Conservation (phyloP, 1,140 invertebrate species). For the Zaprionus inermis region DNA sequence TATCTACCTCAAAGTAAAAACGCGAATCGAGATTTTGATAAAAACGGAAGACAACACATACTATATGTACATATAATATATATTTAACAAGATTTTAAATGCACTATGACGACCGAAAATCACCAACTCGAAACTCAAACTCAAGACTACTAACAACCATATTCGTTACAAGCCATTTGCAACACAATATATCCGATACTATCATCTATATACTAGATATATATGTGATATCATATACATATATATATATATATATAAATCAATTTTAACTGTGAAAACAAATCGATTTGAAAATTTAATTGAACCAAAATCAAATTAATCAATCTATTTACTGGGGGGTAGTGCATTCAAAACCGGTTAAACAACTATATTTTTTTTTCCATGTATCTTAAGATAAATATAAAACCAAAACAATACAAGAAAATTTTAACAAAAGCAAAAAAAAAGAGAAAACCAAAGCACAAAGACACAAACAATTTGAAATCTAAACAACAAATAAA, state of each 20-base stretch:
- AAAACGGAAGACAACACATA: slow-evolving; percentile 56
- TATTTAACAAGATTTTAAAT: slow-evolving; percentile 81
- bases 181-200: slow-evolving; percentile 33
- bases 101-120: slow-evolving; percentile 65
- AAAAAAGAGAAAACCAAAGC: slow-evolving; percentile 27
- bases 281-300: slow-evolving; percentile 27
- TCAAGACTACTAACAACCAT: slow-evolving; percentile 59
- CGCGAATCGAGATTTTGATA: slow-evolving; percentile 59
- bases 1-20: slow-evolving; percentile 43
- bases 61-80: slow-evolving; percentile 35
- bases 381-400: slow-evolving; percentile 54
- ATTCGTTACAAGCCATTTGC: slow-evolving; percentile 44
- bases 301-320: slow-evolving; percentile 28
- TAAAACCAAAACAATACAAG: slow-evolving; percentile 16
- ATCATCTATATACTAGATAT: slow-evolving; percentile 29
- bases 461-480: slow-evolving; percentile 65
- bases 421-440: slow-evolving; percentile 25
- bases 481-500: slow-evolving; percentile 79
- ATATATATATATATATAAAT: slow-evolving; percentile 11
- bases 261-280: slow-evolving; percentile 40
- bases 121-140: slow-evolving; percentile 21
- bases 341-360: slow-evolving; percentile 81
- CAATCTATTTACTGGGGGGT: slow-evolving; percentile 53
- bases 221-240: neutral
- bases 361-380: slow-evolving; percentile 56